Evolutionary conservation across 2,888 invertebrate genomes (phyloP).

Genomic region (Ectropis crepuscularia): DNA sequence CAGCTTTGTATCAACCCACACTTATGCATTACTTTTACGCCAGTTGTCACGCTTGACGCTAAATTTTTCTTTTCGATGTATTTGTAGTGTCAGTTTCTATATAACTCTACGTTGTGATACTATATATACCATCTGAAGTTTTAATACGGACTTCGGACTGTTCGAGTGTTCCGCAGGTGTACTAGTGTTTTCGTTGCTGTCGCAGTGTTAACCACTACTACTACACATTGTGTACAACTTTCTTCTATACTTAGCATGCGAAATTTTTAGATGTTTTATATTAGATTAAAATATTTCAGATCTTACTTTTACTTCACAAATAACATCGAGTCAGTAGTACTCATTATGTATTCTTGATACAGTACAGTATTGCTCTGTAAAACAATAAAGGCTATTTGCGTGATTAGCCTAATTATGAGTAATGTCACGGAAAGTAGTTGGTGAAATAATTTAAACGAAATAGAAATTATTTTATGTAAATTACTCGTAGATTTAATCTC

Average conservation of each 20-base stretch:
- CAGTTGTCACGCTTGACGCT: constrained; percentile 69
- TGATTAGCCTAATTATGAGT: too few relatives aligned
- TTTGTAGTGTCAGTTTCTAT: constrained; percentile 67
- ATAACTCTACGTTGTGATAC: constrained; percentile 42
- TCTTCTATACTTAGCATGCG: constrained; percentile 24
- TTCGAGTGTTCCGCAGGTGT: constrained; percentile 18
- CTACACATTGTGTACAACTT: constrained; percentile 25
- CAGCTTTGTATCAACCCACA: constrained; percentile 67
- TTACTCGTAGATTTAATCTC: neutral
- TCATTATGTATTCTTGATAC: neutral
- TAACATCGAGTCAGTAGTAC: neutral
- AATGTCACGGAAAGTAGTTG: too few relatives aligned
- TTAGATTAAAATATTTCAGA: constrained; percentile 10
- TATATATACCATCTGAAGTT: constrained; percentile 52
- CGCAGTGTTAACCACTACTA: constrained; percentile 27
- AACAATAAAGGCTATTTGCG: too few relatives aligned
- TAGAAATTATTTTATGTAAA: neutral
- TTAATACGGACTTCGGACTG: constrained; percentile 55
- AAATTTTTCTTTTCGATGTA: constrained; percentile 67
- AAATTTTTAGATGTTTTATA: constrained; percentile 12
- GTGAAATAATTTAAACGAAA: too few relatives aligned
- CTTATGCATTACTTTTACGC: constrained; percentile 64
- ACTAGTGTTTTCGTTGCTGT: constrained; percentile 30
- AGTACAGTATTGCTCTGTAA: neutral
- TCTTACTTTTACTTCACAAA: neutral